Base-by-base conservation (phyloP, 2,797 vertebrate species). In the Selene dorsalis region DNA sequence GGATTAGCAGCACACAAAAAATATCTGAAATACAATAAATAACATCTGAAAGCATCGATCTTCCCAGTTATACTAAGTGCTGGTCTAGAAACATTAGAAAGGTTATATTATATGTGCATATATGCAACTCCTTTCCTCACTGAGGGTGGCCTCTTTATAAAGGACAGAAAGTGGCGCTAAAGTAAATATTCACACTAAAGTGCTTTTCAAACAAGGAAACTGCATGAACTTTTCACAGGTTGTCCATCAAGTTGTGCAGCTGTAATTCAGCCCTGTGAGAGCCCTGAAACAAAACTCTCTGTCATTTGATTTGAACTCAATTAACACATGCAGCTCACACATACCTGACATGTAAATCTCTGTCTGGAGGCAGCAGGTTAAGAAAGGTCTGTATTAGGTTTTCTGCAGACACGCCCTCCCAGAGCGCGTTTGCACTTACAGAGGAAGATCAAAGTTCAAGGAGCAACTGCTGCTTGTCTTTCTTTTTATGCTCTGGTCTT, bases 361-460 rank as follows among this genome's bases (percentile, higher is more conserved):
- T 65, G 62, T 84, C 72, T 83, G 0, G 7, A 72, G 72, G 80
- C 66, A 5, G 24, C 41, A 57, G 50, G 72, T 83, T 63, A 74
- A 66, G 63, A 59, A n/a, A 73, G 35, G 79, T 77, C 82, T 87
- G 84, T 79, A 84, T 70, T 77, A 61, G 79, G 57, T 87, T 82
- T 85, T 84, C 84, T 75, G 67, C 61, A 6, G 59, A 89, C 83
- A 90, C 77, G 43, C 86, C 77, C 75, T 84, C 64, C 18, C 71
- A 70, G 43, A 86, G 78, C 72, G 9, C 73, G 74, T 65, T 75
- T 77, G 73, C 65, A 58, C 77, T 88, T 39, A 28, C 17, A 79
- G 62, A 80, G 58, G 75, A 87, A 90, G 88, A 90, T 89, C 89
- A 94, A 93, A 93, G 93, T 89, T 87, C 92, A 92, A 77, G 58